phyloP scores from a whole-genome alignment of 2,113 vertebrate species.

The Petaurus breviceps region DNA sequence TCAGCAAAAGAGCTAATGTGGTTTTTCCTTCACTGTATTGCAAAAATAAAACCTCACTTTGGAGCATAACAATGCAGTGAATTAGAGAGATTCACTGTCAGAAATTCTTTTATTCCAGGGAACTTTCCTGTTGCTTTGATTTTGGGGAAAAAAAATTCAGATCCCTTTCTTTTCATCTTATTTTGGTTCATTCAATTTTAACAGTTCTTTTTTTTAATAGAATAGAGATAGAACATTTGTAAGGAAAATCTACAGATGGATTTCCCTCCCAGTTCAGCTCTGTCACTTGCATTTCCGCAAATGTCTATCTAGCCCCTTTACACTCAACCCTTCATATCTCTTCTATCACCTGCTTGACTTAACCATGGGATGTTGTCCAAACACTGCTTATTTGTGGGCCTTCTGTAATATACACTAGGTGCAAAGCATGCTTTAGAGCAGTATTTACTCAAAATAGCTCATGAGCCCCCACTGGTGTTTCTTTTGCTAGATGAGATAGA shows the following conservation, averaged over 20 bases:
- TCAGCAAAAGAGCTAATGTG: not conserved
- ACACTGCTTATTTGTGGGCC: not conserved
- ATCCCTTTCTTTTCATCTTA: not conserved
- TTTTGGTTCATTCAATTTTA: not conserved
- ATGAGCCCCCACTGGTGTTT: not conserved
- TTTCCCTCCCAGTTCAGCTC: not conserved
- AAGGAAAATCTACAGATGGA: not conserved
- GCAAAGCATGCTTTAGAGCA: not conserved
- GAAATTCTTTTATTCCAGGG: slow-evolving; percentile 28
- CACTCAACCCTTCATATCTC: not conserved
- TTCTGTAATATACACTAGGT: not conserved
- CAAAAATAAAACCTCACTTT: not conserved
- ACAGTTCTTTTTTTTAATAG: not conserved
- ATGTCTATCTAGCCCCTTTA: not conserved
- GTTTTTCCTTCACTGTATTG: not conserved
- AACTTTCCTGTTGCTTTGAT: not conserved
- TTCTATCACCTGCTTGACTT: not conserved
- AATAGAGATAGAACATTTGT: not conserved
- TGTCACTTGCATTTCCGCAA: not conserved
- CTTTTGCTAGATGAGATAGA: not conserved
- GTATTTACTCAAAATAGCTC: not conserved
- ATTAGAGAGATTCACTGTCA: not conserved
- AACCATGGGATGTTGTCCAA: not conserved
- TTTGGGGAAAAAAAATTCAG: slow-evolving; percentile 7
- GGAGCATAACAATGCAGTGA: not conserved